Conservation (phyloP, 2,113 vertebrate genomes). For the Leptobrachium ailaonicum region DNA sequence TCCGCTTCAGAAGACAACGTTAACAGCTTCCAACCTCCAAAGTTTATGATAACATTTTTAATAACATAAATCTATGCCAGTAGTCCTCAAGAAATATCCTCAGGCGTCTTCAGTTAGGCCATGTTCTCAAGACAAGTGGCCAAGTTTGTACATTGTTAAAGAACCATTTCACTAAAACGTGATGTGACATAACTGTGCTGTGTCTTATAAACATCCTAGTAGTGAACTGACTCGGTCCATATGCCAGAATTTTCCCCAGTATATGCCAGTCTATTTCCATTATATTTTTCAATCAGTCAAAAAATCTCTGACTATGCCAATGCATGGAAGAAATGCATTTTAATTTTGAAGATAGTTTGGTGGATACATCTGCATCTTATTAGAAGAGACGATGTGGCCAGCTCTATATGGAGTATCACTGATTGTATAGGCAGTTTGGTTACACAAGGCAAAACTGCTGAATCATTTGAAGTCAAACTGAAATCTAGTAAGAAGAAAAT, state of each 20-base stretch:
- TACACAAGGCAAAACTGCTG: too few species aligned
- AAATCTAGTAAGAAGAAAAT: too few species aligned
- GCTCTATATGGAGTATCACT: background rate
- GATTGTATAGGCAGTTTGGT: too few species aligned
- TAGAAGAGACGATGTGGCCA: background rate
- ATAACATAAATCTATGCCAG: slow-evolving; percentile 17
- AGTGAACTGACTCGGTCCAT: background rate
- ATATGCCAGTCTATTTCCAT: too few species aligned
- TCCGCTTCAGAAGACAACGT: slow-evolving; percentile 32
- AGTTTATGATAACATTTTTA: slow-evolving; percentile 47
- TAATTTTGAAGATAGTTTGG: background rate
- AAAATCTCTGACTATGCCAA: background rate
- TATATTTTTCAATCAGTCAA: background rate
- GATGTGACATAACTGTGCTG: background rate
- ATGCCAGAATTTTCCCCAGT: background rate
- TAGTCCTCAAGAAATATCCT: slow-evolving; percentile 31
- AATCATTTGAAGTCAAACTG: too few species aligned
- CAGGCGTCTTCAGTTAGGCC: slow-evolving; percentile 6
- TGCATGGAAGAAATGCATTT: background rate
- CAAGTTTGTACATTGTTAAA: background rate
- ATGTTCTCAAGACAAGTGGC: background rate
- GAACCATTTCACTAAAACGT: background rate
- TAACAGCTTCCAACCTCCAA: slow-evolving; percentile 33
- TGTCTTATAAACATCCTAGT: background rate
- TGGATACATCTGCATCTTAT: background rate